phyloP scores from a whole-genome alignment of 2,113 vertebrate genomes.

The Tinamus guttatus region DNA sequence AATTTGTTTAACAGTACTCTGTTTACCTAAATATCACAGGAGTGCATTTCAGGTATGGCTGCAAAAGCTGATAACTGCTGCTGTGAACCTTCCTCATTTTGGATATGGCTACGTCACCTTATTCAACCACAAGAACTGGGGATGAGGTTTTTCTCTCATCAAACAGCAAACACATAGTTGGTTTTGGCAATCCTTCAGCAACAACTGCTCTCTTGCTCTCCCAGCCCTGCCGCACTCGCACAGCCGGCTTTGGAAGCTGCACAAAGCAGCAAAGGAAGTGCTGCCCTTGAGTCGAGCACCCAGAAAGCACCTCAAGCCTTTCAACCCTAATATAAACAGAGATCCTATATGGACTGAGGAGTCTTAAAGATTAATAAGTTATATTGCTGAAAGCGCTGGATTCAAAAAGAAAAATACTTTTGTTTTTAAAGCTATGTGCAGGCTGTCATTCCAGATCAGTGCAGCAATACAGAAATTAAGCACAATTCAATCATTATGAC shows the following conservation, averaged over 20 bases:
- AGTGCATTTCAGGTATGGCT: not conserved
- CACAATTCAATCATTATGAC: not conserved
- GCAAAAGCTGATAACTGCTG: not conserved
- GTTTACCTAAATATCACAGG: not conserved
- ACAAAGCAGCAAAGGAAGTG: fast-evolving
- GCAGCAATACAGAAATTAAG: not conserved
- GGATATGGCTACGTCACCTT: not conserved
- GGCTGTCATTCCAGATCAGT: not conserved
- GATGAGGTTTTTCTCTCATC: not conserved
- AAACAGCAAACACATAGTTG: not conserved
- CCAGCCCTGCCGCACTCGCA: fast-evolving
- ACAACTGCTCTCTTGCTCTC: not conserved
- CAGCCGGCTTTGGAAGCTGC: fast-evolving
- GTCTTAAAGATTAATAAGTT: not conserved
- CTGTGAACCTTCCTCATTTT: not conserved
- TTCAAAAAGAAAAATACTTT: not conserved
- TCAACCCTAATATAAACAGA: not conserved
- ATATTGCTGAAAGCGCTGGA: not conserved
- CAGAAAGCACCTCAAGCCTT: not conserved
- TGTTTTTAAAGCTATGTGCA: not conserved
- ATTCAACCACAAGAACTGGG: not conserved
- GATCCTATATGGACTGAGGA: not conserved
- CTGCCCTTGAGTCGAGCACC: not conserved
- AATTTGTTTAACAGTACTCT: not conserved
- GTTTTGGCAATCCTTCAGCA: not conserved